phyloP scores from a whole-genome alignment of 2,113 vertebrate species.

The Cairina moschata region DNA sequence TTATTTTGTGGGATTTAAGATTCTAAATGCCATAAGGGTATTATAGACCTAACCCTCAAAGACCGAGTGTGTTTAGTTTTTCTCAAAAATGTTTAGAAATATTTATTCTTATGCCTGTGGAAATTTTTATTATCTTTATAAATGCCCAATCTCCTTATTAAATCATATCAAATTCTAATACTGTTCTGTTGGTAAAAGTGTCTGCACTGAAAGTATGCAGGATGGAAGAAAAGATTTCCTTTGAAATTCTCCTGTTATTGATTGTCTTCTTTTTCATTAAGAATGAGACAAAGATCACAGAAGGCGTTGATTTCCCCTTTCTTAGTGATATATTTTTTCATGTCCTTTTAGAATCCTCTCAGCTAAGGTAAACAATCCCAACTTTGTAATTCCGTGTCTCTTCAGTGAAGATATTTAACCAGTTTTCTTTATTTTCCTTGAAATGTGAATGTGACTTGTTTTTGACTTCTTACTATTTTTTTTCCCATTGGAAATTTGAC shows the following conservation, averaged over 20 bases:
- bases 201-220: background rate
- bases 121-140: background rate
- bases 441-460: background rate
- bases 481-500: rapidly evolving
- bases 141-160: background rate
- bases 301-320: background rate
- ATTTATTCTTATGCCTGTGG: background rate
- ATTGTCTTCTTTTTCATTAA: background rate
- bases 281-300: background rate
- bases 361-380: background rate
- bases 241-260: background rate
- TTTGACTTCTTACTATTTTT: background rate
- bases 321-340: background rate
- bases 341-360: background rate
- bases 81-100: background rate
- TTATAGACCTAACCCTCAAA: background rate
- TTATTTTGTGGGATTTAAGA: background rate
- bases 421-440: background rate
- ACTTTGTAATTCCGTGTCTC: background rate
- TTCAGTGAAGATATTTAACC: background rate
- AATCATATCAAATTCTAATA: background rate
- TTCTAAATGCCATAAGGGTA: background rate
- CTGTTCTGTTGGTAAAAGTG: background rate
- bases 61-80: background rate
- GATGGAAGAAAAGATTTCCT: background rate